Percentiles rank a stretch among this genome's conserved stretches.
phyloP scores from a whole-genome alignment of 2,113 vertebrate species.

The Gopherus evgoodei region DNA sequence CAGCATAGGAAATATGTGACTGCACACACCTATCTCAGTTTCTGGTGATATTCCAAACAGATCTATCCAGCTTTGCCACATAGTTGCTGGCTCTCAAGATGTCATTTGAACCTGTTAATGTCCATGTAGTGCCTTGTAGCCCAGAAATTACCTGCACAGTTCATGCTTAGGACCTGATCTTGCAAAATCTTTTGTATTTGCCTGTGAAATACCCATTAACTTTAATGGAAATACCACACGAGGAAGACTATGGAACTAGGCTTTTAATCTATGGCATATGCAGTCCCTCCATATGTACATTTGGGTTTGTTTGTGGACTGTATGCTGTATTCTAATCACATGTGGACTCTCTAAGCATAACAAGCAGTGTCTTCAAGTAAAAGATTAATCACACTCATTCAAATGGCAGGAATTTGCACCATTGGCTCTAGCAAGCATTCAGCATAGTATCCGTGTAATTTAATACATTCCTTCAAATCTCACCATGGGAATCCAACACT shows the following conservation, averaged over 20 bases:
- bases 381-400: constrained; percentile 55
- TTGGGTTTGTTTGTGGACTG: background rate
- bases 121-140: background rate
- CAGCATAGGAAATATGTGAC: constrained; percentile 62
- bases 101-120: constrained; percentile 24
- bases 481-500: background rate
- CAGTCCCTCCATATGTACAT: background rate
- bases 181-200: constrained; percentile 3
- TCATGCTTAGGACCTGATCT: background rate
- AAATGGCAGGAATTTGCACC: constrained; percentile 41
- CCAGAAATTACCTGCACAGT: constrained; percentile 19
- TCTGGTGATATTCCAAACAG: constrained; percentile 29
- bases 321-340: constrained; percentile 30
- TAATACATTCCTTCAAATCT: constrained; percentile 11
- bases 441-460: constrained; percentile 2
- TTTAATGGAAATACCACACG: background rate
- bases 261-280: background rate
- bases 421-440: constrained; percentile 20
- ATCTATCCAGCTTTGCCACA: background rate
- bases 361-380: constrained; percentile 42
- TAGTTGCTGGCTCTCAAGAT: constrained; percentile 3
- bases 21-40: constrained; percentile 35
- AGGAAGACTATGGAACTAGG: background rate
- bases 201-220: background rate
- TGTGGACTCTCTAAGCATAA: constrained; percentile 47